Evolutionary conservation across 2,113 vertebrate species (phyloP).

Genomic region (Addax nasomaculatus): DNA sequence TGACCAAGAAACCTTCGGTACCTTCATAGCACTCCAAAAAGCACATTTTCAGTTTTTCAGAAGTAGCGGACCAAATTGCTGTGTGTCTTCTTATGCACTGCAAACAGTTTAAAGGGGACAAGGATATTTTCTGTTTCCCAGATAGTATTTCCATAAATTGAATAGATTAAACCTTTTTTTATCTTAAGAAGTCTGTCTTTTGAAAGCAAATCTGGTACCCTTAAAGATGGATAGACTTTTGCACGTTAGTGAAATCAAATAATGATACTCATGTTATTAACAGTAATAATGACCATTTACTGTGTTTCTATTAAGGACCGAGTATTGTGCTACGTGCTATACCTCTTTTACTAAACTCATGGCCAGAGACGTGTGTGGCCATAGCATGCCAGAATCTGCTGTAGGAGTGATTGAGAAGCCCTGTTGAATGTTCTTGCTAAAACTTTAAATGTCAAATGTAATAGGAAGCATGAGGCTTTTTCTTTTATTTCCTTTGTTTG

Average conservation of each 20-base stretch:
- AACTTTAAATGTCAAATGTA: conserved; percentile 11
- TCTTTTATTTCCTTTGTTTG: conserved; percentile 37
- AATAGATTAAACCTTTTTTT: neutral
- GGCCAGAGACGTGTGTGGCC: neutral
- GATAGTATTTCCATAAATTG: neutral
- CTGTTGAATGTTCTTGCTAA: neutral
- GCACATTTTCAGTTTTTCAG: neutral
- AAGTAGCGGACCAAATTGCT: neutral
- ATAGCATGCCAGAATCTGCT: neutral
- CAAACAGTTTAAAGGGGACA: neutral
- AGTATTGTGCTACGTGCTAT: neutral
- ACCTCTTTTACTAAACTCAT: neutral
- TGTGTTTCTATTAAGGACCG: neutral
- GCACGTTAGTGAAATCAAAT: neutral
- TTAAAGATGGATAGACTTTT: neutral
- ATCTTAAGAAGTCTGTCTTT: neutral
- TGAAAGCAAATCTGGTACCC: neutral
- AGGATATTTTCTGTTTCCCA: neutral
- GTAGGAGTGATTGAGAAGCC: neutral
- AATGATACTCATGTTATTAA: neutral
- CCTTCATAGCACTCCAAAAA: neutral
- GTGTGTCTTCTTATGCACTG: neutral
- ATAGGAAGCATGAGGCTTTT: neutral
- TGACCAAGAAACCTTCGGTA: neutral
- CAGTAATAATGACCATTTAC: neutral